Conservation (phyloP, 2,113 vertebrate genomes). For the Notechis scutatus region DNA sequence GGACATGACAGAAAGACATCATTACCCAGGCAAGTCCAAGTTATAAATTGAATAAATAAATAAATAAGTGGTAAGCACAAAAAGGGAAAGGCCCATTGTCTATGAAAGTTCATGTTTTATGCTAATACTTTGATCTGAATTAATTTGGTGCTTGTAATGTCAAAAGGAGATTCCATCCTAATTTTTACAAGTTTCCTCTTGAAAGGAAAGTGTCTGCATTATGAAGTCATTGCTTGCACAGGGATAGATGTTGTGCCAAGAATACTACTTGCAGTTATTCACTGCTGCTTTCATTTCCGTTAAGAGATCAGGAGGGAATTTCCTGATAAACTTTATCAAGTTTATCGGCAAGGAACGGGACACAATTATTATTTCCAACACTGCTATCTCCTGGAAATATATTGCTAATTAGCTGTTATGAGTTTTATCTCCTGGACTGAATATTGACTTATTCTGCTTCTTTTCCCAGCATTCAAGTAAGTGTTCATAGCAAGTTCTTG, state of each 20-base stretch:
- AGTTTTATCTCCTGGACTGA: background rate
- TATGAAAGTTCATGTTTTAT: background rate
- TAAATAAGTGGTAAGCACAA: background rate
- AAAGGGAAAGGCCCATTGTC: background rate
- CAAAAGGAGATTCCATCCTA: background rate
- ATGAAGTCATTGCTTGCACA: conserved; percentile 13
- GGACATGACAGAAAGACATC: background rate
- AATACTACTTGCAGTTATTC: background rate
- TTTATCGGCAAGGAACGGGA: background rate
- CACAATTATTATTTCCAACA: background rate
- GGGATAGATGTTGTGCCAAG: background rate
- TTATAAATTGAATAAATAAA: background rate
- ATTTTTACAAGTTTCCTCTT: background rate
- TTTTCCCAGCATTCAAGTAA: background rate
- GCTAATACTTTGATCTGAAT: background rate
- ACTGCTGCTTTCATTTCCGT: background rate
- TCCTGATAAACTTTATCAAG: background rate
- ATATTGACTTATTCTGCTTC: background rate
- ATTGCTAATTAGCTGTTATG: background rate
- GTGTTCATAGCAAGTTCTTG: background rate
- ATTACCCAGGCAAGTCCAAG: background rate
- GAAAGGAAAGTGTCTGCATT: conserved; percentile 1
- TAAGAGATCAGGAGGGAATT: background rate
- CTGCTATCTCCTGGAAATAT: background rate
- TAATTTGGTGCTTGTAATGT: background rate